A percentile compares a stretch with the other conserved stretches of the same genome.
Evolutionary conservation across 1,140 invertebrate genomes (phyloP).

Genomic region (Neodiprion virginianus): DNA sequence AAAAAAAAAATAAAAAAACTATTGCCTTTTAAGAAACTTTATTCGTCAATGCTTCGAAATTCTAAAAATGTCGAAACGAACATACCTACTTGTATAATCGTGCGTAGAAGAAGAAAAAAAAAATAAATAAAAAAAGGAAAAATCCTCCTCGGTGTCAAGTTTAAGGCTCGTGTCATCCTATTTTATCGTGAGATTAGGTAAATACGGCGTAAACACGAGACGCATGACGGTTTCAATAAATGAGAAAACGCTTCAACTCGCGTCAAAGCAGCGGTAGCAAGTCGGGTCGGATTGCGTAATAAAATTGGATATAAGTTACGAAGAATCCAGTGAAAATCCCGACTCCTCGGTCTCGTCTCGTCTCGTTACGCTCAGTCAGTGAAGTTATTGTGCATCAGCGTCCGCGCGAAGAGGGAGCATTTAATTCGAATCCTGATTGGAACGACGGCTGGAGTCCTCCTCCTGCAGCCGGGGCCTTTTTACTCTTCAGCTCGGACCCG

Average conservation of each 20-base stretch:
- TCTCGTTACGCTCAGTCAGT: background rate
- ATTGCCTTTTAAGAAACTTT: too few species aligned
- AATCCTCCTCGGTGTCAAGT: too few species aligned
- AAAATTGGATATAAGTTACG: background rate
- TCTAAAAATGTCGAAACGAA: too few species aligned
- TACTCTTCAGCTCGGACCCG: too few species aligned
- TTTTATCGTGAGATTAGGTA: slow-evolving; percentile 3
- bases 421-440: background rate
- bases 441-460: background rate
- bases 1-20: too few species aligned
- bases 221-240: background rate
- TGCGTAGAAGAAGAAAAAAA: too few species aligned
- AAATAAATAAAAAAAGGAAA: too few species aligned
- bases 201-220: background rate
- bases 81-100: too few species aligned
- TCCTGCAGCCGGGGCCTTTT: background rate
- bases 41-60: too few species aligned
- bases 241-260: background rate
- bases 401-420: background rate
- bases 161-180: slow-evolving; percentile 6
- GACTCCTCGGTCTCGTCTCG: background rate
- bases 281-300: background rate
- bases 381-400: background rate
- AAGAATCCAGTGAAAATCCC: too few species aligned
- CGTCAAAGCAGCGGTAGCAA: too few species aligned